Percentiles rank a stretch among this genome's conserved stretches.
These are phyloP conservation scores for Trachelus iudaicus DNA, from an alignment of 2,888 invertebrate genomes.

Conservation along the genomic window DNA sequence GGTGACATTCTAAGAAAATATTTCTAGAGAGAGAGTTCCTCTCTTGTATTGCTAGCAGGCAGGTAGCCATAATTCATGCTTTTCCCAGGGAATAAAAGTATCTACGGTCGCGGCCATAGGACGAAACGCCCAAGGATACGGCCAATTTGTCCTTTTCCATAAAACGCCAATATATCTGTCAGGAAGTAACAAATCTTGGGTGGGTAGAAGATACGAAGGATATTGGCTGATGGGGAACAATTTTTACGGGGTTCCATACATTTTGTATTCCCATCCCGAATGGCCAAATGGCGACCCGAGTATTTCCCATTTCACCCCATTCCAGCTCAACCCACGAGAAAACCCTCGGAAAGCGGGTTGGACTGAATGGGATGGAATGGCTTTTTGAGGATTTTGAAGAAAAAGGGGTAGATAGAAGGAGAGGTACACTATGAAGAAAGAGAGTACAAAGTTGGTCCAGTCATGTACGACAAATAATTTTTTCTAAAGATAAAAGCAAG, in stretches of 20 bases:
- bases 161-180: not conserved
- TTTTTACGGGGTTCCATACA: not conserved
- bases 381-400: not conserved
- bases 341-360: not conserved
- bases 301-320: not conserved
- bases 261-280: not conserved
- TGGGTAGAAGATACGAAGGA: not conserved
- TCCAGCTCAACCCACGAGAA: not conserved
- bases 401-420: too few species aligned
- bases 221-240: not conserved
- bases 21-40: not conserved
- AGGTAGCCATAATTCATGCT: not conserved
- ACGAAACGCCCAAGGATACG: not conserved
- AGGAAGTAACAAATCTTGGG: not conserved
- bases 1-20: not conserved
- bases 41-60: not conserved
- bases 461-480: too few species aligned
- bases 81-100: not conserved
- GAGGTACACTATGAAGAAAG: too few species aligned
- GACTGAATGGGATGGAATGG: not conserved
- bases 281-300: not conserved
- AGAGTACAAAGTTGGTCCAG: too few species aligned
- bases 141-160: not conserved
- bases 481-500: too few species aligned
- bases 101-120: not conserved